Evolutionary conservation across 2,797 vertebrate genomes (phyloP).

Genomic region (Sebastiscus tertius): DNA sequence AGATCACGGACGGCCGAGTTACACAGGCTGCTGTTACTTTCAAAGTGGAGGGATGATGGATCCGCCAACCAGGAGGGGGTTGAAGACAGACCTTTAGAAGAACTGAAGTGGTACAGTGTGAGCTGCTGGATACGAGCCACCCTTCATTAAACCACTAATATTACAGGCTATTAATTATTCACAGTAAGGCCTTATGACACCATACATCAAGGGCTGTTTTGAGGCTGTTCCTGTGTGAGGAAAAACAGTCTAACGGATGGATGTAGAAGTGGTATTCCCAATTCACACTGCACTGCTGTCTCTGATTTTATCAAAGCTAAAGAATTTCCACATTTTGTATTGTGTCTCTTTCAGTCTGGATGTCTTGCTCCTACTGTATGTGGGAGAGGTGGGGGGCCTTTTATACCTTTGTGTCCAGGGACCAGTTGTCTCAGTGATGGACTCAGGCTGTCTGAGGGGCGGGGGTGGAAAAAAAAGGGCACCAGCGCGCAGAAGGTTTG

Average conservation of each 20-base stretch:
- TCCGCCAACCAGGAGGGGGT: not conserved
- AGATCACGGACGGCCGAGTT: not conserved
- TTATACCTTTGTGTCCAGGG: not conserved
- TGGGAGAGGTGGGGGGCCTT: not conserved
- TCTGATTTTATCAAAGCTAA: not conserved
- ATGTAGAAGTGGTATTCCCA: not conserved
- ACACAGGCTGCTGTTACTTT: constrained; percentile 19
- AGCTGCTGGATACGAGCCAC: constrained; percentile 41
- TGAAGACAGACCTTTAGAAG: constrained; percentile 17
- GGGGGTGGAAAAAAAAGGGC: not conserved
- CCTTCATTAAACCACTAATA: constrained; percentile 59
- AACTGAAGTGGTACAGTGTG: constrained; percentile 7
- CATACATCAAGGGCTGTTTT: constrained; percentile 45
- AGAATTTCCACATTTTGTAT: not conserved
- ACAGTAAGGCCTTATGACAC: constrained; percentile 42
- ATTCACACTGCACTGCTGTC: not conserved
- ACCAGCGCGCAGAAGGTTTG: not conserved
- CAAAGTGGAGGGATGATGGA: constrained; percentile 33
- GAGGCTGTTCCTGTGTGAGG: constrained; percentile 3
- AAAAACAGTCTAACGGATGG: not conserved
- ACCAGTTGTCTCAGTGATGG: not conserved
- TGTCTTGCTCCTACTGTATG: not conserved
- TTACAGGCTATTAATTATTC: constrained; percentile 64
- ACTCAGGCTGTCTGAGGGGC: not conserved
- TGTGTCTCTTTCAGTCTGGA: not conserved